phyloP scores from a whole-genome alignment of 37 sponge, comb jelly and placozoan genomes.

The Spongia lamella region DNA sequence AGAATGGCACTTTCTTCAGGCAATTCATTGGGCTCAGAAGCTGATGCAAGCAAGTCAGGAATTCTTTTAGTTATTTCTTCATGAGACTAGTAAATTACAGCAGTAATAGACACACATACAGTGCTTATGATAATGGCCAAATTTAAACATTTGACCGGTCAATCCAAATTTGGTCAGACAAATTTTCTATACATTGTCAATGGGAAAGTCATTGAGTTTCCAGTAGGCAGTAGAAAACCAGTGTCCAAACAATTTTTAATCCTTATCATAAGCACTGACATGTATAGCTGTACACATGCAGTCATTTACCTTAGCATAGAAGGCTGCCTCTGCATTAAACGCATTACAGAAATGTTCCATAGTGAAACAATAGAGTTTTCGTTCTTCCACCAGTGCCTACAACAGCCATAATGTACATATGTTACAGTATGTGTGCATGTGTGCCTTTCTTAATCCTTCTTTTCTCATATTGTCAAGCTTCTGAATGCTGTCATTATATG shows the following conservation, averaged over 20 bases:
- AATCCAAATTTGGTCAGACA: too few relatives aligned
- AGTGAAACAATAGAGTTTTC: constrained; percentile 68
- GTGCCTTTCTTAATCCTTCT: constrained; percentile 67
- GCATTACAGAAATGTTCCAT: constrained; percentile 56
- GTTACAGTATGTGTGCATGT: not conserved
- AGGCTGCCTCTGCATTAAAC: constrained; percentile 40
- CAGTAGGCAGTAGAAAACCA: too few relatives aligned
- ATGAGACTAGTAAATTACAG: constrained; percentile 34
- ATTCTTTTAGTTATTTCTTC: constrained; percentile 45
- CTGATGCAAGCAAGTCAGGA: constrained; percentile 26
- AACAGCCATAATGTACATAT: not conserved
- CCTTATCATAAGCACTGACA: too few relatives aligned
- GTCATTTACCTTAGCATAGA: constrained; percentile 55
- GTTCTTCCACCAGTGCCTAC: constrained; percentile 72
- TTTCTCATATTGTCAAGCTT: constrained; percentile 48
- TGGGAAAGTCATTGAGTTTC: too few relatives aligned
- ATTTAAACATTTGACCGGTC: too few relatives aligned
- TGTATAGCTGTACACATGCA: too few relatives aligned
- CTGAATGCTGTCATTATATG: constrained; percentile 24
- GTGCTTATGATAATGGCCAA: too few relatives aligned
- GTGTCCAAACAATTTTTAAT: too few relatives aligned
- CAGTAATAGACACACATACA: not conserved
- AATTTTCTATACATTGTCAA: too few relatives aligned
- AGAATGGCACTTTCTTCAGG: constrained; percentile 57
- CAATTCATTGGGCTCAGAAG: constrained; percentile 39